Base-by-base conservation (phyloP, 2,113 vertebrate genomes). In the Dicentrarchus labrax region DNA sequence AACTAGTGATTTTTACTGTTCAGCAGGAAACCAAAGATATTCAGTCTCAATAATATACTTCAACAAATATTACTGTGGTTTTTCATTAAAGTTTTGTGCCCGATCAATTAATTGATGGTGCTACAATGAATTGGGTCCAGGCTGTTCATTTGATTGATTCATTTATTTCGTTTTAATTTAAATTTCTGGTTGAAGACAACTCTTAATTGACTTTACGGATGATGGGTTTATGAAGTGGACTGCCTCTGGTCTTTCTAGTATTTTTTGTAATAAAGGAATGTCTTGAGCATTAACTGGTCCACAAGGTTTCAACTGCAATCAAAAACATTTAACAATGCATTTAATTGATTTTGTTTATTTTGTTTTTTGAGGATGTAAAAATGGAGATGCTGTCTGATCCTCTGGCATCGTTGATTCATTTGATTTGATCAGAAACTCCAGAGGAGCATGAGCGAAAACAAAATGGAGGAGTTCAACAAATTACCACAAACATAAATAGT, bases 81-180 rank as follows among this genome's bases (percentile, higher is more conserved):
- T 51, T 62, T 21, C 10, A 11, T 48, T 59, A 30, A 36, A 70
- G 67, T 73, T 78, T 66, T 72, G n/a, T 61, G 21, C 12, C 17
- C 19, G 62, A 53, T 50, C 54, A 53, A 51, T 45, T 51, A 0
- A 41, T 67, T 66, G 66, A 30, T 68, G 61, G 17, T 1, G 0
- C 8, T 36, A 38, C 56, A 68, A 78, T 67, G 15, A 74, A 74
- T 69, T 54, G 19, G 36, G 30, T 74, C 54, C 47, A 54, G 30
- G 24, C 56, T 39, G 47, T 78, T 75, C 0, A 4, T 64, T 76
- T 78, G 15, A 78, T 24, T 61, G 21, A 78, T 17, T 66, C 51
- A 72, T 84, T 74, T 61, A 45, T 61, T 75, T 13, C 0, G 0
- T 68, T 54, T 54, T 68, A 69, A 74, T 79, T 65, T 16, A 53